Conservation (phyloP, 2,888 invertebrate species). For the Pherbina coryleti region DNA sequence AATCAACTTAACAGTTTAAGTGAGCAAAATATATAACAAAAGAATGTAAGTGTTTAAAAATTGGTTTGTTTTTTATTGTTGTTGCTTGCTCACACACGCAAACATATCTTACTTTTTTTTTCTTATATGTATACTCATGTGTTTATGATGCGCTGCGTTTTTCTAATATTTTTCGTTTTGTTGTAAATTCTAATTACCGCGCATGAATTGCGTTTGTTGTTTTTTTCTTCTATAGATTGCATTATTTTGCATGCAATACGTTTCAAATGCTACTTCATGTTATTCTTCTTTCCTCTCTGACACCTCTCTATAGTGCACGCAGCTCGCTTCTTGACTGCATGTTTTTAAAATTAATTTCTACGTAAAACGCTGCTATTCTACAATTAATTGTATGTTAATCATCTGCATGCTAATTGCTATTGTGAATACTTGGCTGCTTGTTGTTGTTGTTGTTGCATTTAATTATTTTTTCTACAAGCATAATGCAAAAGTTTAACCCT, state of each 20-base stretch:
- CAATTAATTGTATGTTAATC: constrained; percentile 47
- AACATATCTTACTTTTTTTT: too few species aligned
- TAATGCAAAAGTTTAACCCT: constrained; percentile 42
- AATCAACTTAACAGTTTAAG: too few species aligned
- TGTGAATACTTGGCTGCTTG: constrained; percentile 32
- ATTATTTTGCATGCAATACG: constrained; percentile 14
- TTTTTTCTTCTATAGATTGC: neutral
- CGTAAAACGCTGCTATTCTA: constrained; percentile 19
- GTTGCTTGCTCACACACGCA: too few species aligned
- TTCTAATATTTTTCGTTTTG: too few species aligned
- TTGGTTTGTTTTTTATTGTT: too few species aligned
- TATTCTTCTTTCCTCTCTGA: neutral
- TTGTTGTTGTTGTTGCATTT: constrained; percentile 34
- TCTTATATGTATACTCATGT: too few species aligned
- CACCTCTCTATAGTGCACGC: neutral
- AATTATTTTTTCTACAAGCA: constrained; percentile 6
- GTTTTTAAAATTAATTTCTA: constrained; percentile 30
- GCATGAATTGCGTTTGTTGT: too few species aligned
- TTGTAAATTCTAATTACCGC: too few species aligned
- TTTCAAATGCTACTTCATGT: too few species aligned
- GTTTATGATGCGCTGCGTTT: too few species aligned
- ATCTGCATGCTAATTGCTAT: constrained; percentile 43
- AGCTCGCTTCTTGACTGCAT: neutral
- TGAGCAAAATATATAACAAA: too few species aligned
- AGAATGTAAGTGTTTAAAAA: too few species aligned